These are phyloP conservation scores for Tinamus guttatus DNA, from an alignment of 2,113 vertebrate genomes.

Conservation along the genomic window DNA sequence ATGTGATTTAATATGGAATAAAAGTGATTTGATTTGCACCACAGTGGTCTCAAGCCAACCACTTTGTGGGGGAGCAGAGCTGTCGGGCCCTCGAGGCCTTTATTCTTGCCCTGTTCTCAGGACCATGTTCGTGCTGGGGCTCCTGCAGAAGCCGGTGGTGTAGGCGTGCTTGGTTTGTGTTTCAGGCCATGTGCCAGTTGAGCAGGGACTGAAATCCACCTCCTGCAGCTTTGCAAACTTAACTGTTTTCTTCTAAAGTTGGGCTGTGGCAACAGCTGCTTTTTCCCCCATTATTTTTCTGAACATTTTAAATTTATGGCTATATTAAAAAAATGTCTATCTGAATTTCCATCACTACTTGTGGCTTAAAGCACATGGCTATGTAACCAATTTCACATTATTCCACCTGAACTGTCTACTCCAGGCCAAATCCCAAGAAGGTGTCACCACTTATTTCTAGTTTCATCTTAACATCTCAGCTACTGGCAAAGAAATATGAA, in stretches of 20 bases:
- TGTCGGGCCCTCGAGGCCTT: neutral
- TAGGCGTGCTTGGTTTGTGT: constrained; percentile 4
- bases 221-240: constrained; percentile 48
- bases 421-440: neutral
- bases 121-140: constrained; percentile 6
- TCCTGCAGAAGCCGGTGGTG: neutral
- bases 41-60: constrained; percentile 52
- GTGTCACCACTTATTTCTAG: neutral
- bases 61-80: constrained; percentile 10
- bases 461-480: neutral
- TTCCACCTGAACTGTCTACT: neutral
- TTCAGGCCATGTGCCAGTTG: constrained; percentile 28
- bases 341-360: neutral
- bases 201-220: constrained; percentile 32
- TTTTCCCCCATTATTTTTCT: neutral
- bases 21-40: constrained; percentile 48
- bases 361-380: neutral
- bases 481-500: neutral
- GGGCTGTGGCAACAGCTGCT: neutral
- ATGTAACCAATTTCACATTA: neutral
- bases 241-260: constrained; percentile 1
- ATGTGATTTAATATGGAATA: constrained; percentile 51
- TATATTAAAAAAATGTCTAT: neutral
- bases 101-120: constrained; percentile 47
- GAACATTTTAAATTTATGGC: neutral